These are phyloP conservation scores for Phyto melanocephala DNA, from an alignment of 2,888 invertebrate genomes.

Conservation along the genomic window DNA sequence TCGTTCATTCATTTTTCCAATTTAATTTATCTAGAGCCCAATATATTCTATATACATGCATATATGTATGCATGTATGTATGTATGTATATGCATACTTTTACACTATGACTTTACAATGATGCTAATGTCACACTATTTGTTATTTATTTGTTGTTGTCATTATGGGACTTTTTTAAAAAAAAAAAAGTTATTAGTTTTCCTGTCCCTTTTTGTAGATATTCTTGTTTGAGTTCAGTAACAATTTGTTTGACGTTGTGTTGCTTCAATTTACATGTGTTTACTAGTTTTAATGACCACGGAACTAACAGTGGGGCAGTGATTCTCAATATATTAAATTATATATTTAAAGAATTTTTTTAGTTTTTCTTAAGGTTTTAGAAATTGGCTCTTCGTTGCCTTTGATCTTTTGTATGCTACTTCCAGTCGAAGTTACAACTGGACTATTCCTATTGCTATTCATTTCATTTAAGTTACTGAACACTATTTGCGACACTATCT, in stretches of 20 bases:
- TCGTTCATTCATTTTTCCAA: conserved; percentile 10
- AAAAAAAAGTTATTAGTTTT: conserved; percentile 24
- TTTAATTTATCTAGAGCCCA: conserved; percentile 29
- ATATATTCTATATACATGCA: conserved; percentile 22
- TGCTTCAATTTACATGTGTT: conserved; percentile 43
- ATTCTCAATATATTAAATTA: too few relatives aligned
- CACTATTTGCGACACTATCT: too few relatives aligned
- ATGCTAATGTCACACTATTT: conserved; percentile 31
- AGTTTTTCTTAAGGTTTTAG: too few relatives aligned
- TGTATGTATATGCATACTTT: background rate
- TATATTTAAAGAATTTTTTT: too few relatives aligned
- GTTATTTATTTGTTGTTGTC: background rate
- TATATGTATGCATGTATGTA: background rate
- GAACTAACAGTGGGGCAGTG: conserved; percentile 16
- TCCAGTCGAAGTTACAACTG: too few relatives aligned
- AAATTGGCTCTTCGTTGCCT: too few relatives aligned
- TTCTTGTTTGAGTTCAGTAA: conserved; percentile 1
- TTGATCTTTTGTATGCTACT: too few relatives aligned
- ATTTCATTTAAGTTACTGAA: too few relatives aligned
- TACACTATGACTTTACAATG: background rate
- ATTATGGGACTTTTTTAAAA: background rate
- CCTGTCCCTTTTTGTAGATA: conserved; percentile 16
- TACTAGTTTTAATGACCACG: conserved; percentile 30
- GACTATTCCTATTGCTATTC: too few relatives aligned
- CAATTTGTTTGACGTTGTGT: conserved; percentile 35